Conservation (phyloP, 2,888 invertebrate species). For the Mallateleia sp. region DNA sequence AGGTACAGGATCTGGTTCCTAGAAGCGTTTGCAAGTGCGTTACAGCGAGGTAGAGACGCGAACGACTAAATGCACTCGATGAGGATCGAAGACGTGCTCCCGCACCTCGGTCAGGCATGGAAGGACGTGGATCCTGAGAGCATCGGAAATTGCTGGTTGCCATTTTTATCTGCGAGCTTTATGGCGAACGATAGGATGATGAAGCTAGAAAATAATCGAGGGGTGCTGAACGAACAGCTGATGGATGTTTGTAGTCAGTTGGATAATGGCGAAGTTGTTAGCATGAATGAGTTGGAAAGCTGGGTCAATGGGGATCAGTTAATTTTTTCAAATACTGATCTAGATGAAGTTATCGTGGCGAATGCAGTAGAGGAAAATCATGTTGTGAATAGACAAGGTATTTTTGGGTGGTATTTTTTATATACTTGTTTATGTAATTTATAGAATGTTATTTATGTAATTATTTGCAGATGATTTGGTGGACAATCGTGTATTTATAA, state of each 20-base stretch:
- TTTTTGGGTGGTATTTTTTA: not conserved
- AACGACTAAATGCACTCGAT: not conserved
- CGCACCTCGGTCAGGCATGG: conserved; percentile 46
- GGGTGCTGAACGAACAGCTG: conserved; percentile 3
- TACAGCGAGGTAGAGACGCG: not conserved
- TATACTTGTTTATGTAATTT: too few relatives aligned
- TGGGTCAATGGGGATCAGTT: conserved; percentile 50
- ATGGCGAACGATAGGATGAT: not conserved
- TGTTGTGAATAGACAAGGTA: conserved; percentile 20
- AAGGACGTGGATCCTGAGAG: not conserved
- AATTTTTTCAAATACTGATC: conserved; percentile 21
- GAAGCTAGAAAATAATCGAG: not conserved
- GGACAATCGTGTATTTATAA: conserved; percentile 39
- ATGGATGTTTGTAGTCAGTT: not conserved
- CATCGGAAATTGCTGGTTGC: conserved; percentile 47
- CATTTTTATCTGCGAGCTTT: conserved; percentile 23
- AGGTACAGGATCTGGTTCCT: conserved; percentile 27
- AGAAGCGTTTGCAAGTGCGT: not conserved
- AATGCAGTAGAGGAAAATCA: conserved; percentile 9
- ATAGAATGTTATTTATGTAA: too few relatives aligned
- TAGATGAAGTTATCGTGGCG: conserved; percentile 42
- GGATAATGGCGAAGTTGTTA: not conserved
- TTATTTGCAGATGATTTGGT: not conserved
- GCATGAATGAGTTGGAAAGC: not conserved
- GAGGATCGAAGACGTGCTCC: conserved; percentile 1